Evolutionary conservation across 2,113 vertebrate genomes (phyloP), one percentile per base, ranked within the genome.

Genomic region (Notechis scutatus): DNA sequence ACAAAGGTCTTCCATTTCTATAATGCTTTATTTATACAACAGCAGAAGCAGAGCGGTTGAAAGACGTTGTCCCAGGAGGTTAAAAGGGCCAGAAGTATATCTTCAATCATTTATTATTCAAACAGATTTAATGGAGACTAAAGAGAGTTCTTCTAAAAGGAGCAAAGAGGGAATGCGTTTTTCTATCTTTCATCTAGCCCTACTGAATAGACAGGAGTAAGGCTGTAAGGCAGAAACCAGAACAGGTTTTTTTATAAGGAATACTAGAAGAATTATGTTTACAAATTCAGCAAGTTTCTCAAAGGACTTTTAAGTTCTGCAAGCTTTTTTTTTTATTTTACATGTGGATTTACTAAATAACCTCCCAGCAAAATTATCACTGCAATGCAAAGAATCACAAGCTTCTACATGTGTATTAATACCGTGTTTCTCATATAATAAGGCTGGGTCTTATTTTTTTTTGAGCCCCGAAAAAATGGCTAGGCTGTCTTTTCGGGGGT

Each of bases 1-100:
- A 47, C 90, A 93, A 92, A 94, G 87, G 47, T 5, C 91, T 95
- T 88, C 85, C 3, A 10, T 95, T 93, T 95, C 59, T 54, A 54
- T 87, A 20, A 94, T 87, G 89, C 93, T 93, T 89, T 96, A 94
- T 97, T 96, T 97, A 91, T 89, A 96, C 20, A 64, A 93, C 42
- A 21, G 55, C 57, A 61, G 24, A 39, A 85, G 93, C 5, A 7
- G 69, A 91, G 88, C 15, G 20, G 42, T 92, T 92, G 94, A 96
- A 95, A 96, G 95, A 95, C 85, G 90, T 56, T 56, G 50, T 95
- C 89, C 93, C 90, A 92, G 85, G 94, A 96, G 96, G 92, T 45
- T 91, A 85, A 90, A 92, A 88, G 39, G 92, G 91, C 90, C 92
- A 93, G 91, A 96, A 90, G 29, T 95, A 89, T 29, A 93, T 45